A percentile compares a stretch with the other conserved stretches of the same genome.
phyloP scores from a whole-genome alignment of 1,140 invertebrate genomes.

The Pollicipes pollicipes region DNA sequence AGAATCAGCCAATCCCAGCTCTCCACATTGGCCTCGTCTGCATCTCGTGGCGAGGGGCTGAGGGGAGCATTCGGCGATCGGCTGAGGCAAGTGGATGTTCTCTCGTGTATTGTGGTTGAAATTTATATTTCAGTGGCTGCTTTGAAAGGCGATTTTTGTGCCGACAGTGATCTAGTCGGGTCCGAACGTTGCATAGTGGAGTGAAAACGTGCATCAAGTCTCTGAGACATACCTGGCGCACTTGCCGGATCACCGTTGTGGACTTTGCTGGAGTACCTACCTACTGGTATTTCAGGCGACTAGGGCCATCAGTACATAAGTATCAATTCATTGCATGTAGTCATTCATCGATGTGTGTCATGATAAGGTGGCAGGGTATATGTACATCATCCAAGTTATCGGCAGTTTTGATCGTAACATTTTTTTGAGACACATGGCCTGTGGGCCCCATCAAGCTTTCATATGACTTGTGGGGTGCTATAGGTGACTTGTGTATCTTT shows the following conservation, averaged over 20 bases:
- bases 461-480: no score
- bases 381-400: no score
- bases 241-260: background rate
- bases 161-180: background rate
- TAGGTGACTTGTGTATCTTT: no score
- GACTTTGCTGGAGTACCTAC: no score
- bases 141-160: background rate
- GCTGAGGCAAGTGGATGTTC: conserved; percentile 11
- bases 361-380: no score
- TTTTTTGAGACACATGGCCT: no score
- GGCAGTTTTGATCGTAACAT: no score
- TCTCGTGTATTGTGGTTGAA: background rate
- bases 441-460: no score
- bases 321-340: no score
- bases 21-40: conserved; percentile 10
- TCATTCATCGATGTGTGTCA: no score
- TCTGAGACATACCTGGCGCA: background rate
- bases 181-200: background rate
- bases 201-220: background rate
- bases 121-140: background rate
- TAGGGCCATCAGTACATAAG: no score
- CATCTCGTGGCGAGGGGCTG: background rate
- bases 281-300: no score
- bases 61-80: conserved; percentile 12
- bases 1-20: conserved; percentile 5